These are phyloP conservation scores for Zaprionus capensis DNA, from an alignment of 1,140 invertebrate genomes.

Conservation along the genomic window DNA sequence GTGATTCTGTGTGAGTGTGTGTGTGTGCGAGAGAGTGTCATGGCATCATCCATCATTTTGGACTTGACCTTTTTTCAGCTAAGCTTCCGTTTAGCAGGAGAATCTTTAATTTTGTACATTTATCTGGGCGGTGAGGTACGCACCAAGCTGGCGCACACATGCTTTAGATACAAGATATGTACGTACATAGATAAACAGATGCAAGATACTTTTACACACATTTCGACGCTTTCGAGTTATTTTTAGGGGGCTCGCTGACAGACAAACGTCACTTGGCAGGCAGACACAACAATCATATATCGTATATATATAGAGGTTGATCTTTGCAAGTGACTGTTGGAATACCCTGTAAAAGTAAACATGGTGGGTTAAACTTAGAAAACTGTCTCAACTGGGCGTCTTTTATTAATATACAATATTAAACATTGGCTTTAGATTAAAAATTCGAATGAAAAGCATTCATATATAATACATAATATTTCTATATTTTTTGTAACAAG, in stretches of 20 bases:
- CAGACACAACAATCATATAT: constrained; percentile 5
- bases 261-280: constrained; percentile 41
- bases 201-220: constrained; percentile 38
- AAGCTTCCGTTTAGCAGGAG: constrained; percentile 74
- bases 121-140: constrained; percentile 59
- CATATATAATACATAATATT: too few relatives aligned
- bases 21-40: constrained; percentile 62
- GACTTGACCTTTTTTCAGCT: constrained; percentile 82
- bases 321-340: constrained; percentile 9
- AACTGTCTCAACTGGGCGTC: too few relatives aligned
- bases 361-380: not conserved
- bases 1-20: constrained; percentile 10
- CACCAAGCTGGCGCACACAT: constrained; percentile 52
- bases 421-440: too few relatives aligned
- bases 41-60: constrained; percentile 84
- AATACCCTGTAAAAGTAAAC: constrained; percentile 1
- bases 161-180: constrained; percentile 35
- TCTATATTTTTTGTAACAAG: not conserved
- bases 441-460: too few relatives aligned
- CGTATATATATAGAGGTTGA: constrained; percentile 4
- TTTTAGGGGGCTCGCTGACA: constrained; percentile 44
- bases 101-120: constrained; percentile 79
- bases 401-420: not conserved
- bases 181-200: not conserved
- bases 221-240: constrained; percentile 36